These are phyloP conservation scores for Hippopotamyrus pictus DNA, from an alignment of 2,797 vertebrate species.

Conservation along the genomic window DNA sequence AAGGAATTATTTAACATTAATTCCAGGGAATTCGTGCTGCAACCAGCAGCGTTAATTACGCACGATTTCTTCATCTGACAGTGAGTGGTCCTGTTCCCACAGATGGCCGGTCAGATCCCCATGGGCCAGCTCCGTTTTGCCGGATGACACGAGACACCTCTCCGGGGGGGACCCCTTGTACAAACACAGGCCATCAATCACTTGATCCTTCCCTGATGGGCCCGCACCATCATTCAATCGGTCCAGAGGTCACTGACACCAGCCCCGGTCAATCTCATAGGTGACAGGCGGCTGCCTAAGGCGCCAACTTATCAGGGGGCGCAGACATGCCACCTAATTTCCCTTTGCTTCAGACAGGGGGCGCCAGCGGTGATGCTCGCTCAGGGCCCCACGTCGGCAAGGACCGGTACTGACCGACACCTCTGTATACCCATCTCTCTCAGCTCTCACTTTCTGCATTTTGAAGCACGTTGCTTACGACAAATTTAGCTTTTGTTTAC, in stretches of 20 bases:
- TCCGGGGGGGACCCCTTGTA: not conserved
- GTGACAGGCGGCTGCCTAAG: not conserved
- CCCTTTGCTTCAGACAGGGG: not conserved
- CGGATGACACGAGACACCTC: not conserved
- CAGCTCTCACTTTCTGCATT: not conserved
- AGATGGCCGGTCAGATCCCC: not conserved
- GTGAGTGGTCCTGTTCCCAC: not conserved
- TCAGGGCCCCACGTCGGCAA: not conserved
- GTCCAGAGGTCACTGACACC: not conserved
- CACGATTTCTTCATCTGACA: not conserved
- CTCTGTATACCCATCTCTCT: not conserved
- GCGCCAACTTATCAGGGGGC: not conserved
- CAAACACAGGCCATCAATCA: conserved; percentile 1
- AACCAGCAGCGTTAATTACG: conserved; percentile 9
- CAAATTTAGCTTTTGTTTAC: not conserved
- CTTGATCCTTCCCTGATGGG: not conserved
- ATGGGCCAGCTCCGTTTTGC: not conserved
- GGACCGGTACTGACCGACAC: not conserved
- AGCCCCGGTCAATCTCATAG: not conserved
- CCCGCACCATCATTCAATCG: not conserved
- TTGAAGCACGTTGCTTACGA: not conserved
- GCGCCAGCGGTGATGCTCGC: not conserved
- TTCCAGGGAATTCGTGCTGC: not conserved
- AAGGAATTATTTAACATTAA: not conserved
- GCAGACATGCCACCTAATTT: not conserved